phyloP scores from a whole-genome alignment of 2,888 invertebrate genomes.

The Caradrina clavipalpis region DNA sequence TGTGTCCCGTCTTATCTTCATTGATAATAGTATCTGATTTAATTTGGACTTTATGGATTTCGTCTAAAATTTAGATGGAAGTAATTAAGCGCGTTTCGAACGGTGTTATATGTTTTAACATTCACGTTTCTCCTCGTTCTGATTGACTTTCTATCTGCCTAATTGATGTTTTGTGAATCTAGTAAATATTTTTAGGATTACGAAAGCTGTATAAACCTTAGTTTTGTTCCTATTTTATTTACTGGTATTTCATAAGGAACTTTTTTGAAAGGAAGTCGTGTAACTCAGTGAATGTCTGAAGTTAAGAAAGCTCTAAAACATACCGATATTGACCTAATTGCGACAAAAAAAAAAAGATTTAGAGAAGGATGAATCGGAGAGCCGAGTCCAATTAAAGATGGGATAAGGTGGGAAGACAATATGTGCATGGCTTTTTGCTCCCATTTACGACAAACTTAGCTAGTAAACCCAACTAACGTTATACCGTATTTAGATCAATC shows the following conservation, averaged over 20 bases:
- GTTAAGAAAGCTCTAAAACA: too few species aligned
- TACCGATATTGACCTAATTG: too few species aligned
- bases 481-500: conserved; percentile 41
- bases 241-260: neutral
- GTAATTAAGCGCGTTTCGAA: conserved; percentile 33
- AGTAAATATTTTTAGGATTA: neutral
- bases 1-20: neutral
- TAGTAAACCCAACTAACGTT: neutral
- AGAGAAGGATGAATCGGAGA: too few species aligned
- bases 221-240: neutral
- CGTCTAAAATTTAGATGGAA: conserved; percentile 9
- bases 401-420: too few species aligned
- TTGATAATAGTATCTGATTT: neutral
- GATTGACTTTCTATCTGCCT: conserved; percentile 49
- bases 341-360: too few species aligned
- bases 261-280: neutral
- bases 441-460: neutral
- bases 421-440: neutral
- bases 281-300: too few species aligned
- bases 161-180: conserved; percentile 6
- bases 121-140: conserved; percentile 47
- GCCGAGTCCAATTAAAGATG: too few species aligned
- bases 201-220: neutral
- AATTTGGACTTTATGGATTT: neutral
- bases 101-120: conserved; percentile 26